Conservation (phyloP, 2,113 vertebrate genomes). For the Zapus hudsonius region DNA sequence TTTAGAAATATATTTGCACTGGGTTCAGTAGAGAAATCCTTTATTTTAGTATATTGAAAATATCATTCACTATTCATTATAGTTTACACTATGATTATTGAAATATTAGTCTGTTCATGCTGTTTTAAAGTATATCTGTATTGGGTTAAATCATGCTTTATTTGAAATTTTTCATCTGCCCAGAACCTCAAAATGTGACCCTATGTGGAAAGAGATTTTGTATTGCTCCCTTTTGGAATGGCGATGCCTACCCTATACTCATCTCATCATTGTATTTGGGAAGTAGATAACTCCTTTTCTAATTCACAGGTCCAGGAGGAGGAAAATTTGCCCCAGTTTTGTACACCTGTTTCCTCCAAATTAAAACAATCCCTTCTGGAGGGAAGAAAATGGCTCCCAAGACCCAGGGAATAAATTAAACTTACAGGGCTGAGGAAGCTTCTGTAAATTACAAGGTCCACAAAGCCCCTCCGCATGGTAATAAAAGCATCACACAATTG, state of each 20-base stretch:
- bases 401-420: too few species aligned
- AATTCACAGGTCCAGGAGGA: not conserved
- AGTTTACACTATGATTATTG: not conserved
- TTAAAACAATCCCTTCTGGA: too few species aligned
- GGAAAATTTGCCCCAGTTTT: not conserved
- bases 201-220: not conserved
- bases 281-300: not conserved
- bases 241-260: not conserved
- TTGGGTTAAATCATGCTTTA: not conserved
- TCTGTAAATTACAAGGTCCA: too few species aligned
- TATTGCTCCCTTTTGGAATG: not conserved
- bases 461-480: too few species aligned
- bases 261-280: not conserved
- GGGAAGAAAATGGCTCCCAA: too few species aligned
- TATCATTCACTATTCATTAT: not conserved
- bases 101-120: not conserved
- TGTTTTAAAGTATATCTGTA: not conserved
- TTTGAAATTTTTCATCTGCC: too few species aligned
- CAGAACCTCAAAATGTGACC: not conserved
- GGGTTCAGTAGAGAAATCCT: not conserved
- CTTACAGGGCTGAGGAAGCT: too few species aligned
- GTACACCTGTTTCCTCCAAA: too few species aligned
- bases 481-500: too few species aligned
- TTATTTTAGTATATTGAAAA: not conserved
- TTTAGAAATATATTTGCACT: not conserved